Conservation (phyloP, 2,888 invertebrate species). For the Cephus pulcher region DNA sequence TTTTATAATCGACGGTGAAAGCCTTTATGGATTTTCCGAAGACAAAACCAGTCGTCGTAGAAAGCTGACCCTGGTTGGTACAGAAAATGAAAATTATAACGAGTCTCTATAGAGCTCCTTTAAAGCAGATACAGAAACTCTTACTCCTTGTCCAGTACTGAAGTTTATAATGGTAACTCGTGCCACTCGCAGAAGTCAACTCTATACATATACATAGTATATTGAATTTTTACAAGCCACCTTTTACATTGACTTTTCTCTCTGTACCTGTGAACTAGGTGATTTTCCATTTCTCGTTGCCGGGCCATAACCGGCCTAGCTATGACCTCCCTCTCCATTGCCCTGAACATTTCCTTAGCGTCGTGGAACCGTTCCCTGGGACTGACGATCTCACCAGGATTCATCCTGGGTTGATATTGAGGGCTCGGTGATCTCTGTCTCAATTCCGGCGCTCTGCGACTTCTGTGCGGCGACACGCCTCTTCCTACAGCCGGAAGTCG, state of each 20-base stretch:
- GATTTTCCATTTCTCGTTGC: constrained; percentile 35
- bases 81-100: constrained; percentile 12
- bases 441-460: constrained; percentile 69
- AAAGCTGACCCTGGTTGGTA: constrained; percentile 77
- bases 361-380: constrained; percentile 86
- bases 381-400: constrained; percentile 63
- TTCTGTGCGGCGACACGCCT: constrained; percentile 49
- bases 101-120: background rate
- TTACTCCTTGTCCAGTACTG: background rate
- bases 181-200: background rate
- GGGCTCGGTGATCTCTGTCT: constrained; percentile 65
- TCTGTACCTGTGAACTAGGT: constrained; percentile 47
- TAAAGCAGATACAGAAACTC: background rate
- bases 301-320: constrained; percentile 45
- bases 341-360: constrained; percentile 87
- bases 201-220: background rate
- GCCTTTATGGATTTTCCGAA: background rate
- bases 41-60: background rate
- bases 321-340: constrained; percentile 76
- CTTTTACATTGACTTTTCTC: background rate
- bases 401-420: constrained; percentile 64
- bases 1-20: background rate
- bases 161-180: background rate
- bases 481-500: constrained; percentile 41
- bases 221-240: background rate